A percentile compares a stretch with the other conserved stretches of the same genome.
These are phyloP conservation scores for Odontophorus gujanensis DNA, from an alignment of 2,113 vertebrate genomes.

Conservation along the genomic window DNA sequence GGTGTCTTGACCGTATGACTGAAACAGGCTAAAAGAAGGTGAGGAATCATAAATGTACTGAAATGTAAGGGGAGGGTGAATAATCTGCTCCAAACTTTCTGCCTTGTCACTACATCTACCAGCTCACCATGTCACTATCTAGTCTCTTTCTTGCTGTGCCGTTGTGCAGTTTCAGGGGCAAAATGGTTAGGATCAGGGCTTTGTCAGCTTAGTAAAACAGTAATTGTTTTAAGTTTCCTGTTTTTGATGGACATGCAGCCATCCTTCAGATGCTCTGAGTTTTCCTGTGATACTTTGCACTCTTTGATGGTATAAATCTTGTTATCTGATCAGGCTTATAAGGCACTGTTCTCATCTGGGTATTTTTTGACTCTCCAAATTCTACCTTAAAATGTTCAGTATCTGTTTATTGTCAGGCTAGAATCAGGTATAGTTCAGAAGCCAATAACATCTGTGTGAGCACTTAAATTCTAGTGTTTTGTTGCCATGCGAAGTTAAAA, in stretches of 20 bases:
- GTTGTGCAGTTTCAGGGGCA: background rate
- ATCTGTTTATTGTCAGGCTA: background rate
- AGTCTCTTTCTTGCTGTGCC: background rate
- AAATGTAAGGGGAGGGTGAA: no score
- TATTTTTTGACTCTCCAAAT: background rate
- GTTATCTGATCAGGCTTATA: background rate
- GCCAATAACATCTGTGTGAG: background rate
- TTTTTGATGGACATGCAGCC: background rate
- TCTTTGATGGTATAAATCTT: background rate
- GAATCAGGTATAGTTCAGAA: background rate
- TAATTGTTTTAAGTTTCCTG: background rate
- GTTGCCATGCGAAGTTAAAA: background rate
- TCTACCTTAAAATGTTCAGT: background rate
- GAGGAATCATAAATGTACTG: background rate
- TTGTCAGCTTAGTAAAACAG: background rate
- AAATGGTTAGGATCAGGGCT: background rate
- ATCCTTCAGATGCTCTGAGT: background rate
- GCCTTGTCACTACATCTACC: no score
- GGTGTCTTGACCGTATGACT: background rate
- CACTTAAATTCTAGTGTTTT: background rate
- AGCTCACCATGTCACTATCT: background rate
- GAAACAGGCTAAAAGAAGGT: background rate
- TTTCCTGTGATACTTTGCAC: background rate
- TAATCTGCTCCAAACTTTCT: background rate
- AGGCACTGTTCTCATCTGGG: background rate